These are phyloP conservation scores for Theristicus caerulescens DNA, from an alignment of 2,113 vertebrate genomes.

Conservation along the genomic window DNA sequence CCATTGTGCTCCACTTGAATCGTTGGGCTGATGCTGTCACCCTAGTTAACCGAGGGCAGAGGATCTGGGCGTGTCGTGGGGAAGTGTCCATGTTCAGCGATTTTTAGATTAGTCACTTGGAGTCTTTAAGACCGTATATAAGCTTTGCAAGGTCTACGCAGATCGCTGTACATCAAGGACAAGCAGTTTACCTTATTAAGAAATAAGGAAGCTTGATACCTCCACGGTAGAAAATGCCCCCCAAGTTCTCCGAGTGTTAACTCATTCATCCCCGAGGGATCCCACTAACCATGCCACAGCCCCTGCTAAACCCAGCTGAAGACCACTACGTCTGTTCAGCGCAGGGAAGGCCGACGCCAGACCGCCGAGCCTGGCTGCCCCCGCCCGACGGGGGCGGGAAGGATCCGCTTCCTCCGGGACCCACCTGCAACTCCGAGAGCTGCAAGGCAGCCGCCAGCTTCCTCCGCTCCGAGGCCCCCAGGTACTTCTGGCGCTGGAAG, in stretches of 20 bases:
- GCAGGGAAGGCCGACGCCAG: rapidly evolving
- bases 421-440: constrained; percentile 84
- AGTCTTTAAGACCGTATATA: background rate
- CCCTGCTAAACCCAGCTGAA: background rate
- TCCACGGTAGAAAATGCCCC: background rate
- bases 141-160: background rate
- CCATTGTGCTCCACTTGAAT: background rate
- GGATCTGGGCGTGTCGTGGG: background rate
- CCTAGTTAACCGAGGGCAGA: background rate
- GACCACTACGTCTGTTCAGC: rapidly evolving
- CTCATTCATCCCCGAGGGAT: background rate
- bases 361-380: too few species aligned
- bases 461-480: constrained; percentile 75
- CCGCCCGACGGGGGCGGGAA: too few species aligned
- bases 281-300: too few species aligned
- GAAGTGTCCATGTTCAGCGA: rapidly evolving
- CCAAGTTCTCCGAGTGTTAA: background rate
- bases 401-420: background rate
- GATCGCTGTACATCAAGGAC: background rate
- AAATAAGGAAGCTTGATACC: background rate
- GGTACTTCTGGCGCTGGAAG: constrained; percentile 81
- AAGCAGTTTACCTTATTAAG: background rate
- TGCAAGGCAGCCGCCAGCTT: constrained; percentile 75
- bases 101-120: background rate
- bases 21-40: background rate